A percentile compares a stretch with the other conserved stretches of the same genome.
Conservation (phyloP, 2,888 invertebrate genomes). For the Tenthredo livida region DNA sequence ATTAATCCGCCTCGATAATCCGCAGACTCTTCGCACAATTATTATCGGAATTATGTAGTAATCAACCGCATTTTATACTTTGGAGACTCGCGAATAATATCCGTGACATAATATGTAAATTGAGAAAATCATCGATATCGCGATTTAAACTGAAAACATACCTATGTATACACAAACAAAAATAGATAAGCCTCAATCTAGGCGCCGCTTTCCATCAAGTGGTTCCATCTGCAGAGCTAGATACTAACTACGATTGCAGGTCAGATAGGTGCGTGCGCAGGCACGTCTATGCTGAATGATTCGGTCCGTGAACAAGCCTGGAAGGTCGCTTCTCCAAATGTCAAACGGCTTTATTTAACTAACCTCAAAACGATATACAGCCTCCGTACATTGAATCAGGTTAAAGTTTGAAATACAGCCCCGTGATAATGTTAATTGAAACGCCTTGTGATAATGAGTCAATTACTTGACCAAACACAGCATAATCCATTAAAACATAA, state of each 20-base stretch:
- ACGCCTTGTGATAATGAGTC: neutral
- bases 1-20: neutral
- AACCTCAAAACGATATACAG: neutral
- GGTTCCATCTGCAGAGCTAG: neutral
- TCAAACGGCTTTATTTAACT: neutral
- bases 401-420: neutral
- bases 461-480: neutral
- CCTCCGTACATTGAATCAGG: neutral
- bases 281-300: neutral
- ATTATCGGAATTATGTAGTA: neutral
- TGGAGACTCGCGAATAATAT: neutral
- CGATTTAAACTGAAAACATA: neutral
- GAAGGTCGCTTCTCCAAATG: neutral
- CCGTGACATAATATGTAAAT: neutral
- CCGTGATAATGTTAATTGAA: neutral
- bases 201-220: neutral
- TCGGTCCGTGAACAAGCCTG: neutral
- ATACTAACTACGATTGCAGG: neutral
- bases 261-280: neutral
- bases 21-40: neutral
- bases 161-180: neutral
- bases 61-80: neutral
- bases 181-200: neutral
- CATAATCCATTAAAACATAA: neutral
- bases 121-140: neutral